These are phyloP conservation scores for Melitaea cinxia DNA, from an alignment of 1,140 invertebrate genomes.

Conservation along the genomic window DNA sequence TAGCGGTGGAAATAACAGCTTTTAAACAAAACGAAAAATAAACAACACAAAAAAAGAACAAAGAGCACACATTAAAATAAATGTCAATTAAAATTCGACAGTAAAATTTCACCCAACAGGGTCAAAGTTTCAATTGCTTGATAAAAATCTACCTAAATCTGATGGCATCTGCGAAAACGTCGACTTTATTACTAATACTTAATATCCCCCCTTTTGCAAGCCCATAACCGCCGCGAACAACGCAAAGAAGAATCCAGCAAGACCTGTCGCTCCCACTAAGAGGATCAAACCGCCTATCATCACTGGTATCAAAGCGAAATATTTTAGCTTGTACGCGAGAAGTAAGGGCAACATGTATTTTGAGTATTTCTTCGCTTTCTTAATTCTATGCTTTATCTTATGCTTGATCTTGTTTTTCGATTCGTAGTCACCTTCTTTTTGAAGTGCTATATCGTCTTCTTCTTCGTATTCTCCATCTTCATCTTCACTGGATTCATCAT, in stretches of 20 bases:
- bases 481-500: conserved; percentile 64
- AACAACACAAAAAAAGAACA: not conserved
- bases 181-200: conserved; percentile 62
- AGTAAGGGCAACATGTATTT: conserved; percentile 88
- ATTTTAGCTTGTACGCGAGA: conserved; percentile 91
- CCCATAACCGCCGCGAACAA: conserved; percentile 87
- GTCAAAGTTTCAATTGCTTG: conserved; percentile 2
- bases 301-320: conserved; percentile 89
- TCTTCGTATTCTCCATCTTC: conserved; percentile 59
- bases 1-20: not conserved
- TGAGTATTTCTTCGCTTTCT: conserved; percentile 84
- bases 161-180: conserved; percentile 71
- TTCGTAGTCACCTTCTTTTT: conserved; percentile 10
- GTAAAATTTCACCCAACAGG: not conserved
- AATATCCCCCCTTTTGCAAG: conserved; percentile 76
- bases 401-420: conserved; percentile 30
- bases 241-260: conserved; percentile 93
- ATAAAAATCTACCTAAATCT: conserved; percentile 50
- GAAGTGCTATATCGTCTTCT: conserved; percentile 53
- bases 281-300: conserved; percentile 88
- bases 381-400: conserved; percentile 52
- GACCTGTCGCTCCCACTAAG: conserved; percentile 87
- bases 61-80: not conserved
- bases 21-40: not conserved
- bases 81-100: conserved; percentile 1